Percentiles rank a stretch among this genome's conserved stretches.
Conservation (phyloP, 1,140 invertebrate species). For the Cyclina sinensis region DNA sequence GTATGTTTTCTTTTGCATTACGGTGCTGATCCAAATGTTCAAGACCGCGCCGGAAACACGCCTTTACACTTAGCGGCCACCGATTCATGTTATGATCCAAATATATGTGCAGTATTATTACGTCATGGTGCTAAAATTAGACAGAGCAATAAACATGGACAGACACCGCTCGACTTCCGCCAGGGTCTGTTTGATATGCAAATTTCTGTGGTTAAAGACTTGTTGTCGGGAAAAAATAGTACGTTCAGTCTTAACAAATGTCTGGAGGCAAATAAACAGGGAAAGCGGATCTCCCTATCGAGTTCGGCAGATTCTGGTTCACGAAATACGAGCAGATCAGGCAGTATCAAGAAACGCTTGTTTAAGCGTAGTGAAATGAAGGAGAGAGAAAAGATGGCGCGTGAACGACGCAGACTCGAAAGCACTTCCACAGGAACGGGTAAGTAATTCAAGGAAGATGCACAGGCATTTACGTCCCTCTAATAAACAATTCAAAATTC, state of each 20-base stretch:
- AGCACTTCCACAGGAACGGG: conserved; percentile 36
- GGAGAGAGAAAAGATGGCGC: conserved; percentile 64
- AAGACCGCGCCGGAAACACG: conserved; percentile 88
- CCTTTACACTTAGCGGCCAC: conserved; percentile 88
- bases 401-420: conserved; percentile 50
- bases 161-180: conserved; percentile 83
- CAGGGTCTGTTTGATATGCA: conserved; percentile 87
- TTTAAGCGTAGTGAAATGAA: conserved; percentile 71
- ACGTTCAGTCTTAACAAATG: conserved; percentile 53
- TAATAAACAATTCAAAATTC: too few species aligned
- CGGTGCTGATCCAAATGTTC: conserved; percentile 87
- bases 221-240: conserved; percentile 63
- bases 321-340: conserved; percentile 61
- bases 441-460: background rate
- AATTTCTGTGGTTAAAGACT: conserved; percentile 84
- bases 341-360: conserved; percentile 74
- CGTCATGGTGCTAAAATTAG: conserved; percentile 88
- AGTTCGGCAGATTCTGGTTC: conserved; percentile 41
- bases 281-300: conserved; percentile 54
- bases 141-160: conserved; percentile 86
- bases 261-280: conserved; percentile 29
- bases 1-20: conserved; percentile 88
- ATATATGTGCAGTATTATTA: conserved; percentile 88
- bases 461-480: too few species aligned
- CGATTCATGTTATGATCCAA: conserved; percentile 87